Base-by-base conservation (phyloP, 2,888 invertebrate genomes). In the Dendrolimus pini region DNA sequence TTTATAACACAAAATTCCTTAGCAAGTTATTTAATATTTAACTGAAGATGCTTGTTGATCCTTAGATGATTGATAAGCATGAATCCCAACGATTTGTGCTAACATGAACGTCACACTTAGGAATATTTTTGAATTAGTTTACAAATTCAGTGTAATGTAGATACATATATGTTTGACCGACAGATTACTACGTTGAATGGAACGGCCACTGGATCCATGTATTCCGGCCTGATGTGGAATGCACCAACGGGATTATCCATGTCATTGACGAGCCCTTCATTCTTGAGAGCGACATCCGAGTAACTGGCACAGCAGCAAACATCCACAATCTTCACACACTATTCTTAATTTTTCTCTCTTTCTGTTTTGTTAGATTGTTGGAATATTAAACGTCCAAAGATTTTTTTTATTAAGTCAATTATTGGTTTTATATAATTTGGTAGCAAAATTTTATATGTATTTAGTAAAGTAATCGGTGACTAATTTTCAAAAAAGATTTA, bases 231-330 rank as follows among this genome's bases (percentile, higher is more conserved):
- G 97, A 99, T 82, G 96, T 99, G 7, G 96, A 97, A 75, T 98
- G 98, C 83, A 98, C 97, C 82, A 98, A 98, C 80, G 98, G 98
- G 57, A 95, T 97, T 69, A 98, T 98, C 69, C 98, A 98, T 83
- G 96, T 98, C 63, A 97, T 98, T 75, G 97, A 98, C 78, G 93
- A 93, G 67, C 97, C 98, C 7, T 94, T 98, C 76, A 89, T 97
- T 61, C 93, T 94, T 75, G 96, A 96, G 72, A 94, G 94, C 72
- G 98, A 98, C 83, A 94, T 98, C 63, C 93, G 93, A 65, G 95
- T 95, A 59, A 94, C 93, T n/a, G 91, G 91, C 53, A 74, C 78
- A 58, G 85, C 89, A 18, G 81, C 83, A 56, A 75, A 78, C 63
- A 65, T 78, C 41, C 71, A 70, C 59, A 41, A 74, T 52, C 65